Evolutionary conservation across 1,140 invertebrate genomes (phyloP).

Genomic region (Diploscapter pachys): DNA sequence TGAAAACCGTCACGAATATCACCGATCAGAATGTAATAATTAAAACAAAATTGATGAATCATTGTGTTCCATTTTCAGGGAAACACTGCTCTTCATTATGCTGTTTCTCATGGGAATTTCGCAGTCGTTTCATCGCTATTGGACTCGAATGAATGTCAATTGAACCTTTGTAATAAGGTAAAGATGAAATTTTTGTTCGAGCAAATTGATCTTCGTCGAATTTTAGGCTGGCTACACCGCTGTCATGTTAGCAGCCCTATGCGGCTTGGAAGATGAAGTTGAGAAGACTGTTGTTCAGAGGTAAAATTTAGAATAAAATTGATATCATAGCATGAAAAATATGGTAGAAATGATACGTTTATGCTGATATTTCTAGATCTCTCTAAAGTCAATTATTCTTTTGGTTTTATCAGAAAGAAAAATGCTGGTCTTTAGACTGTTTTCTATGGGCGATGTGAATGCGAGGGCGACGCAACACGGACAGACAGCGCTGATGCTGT

Average conservation of each 20-base stretch:
- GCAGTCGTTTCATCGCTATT: conserved; percentile 83
- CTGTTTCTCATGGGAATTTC: conserved; percentile 87
- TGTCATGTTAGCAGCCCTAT: conserved; percentile 83
- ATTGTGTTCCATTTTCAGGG: conserved; percentile 65
- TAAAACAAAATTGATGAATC: not conserved
- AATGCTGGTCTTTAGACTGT: conserved; percentile 62
- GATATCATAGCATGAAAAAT: not conserved
- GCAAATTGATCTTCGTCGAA: no score
- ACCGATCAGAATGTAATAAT: conserved; percentile 47
- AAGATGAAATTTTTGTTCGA: no score
- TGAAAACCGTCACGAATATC: conserved; percentile 48
- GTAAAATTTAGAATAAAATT: not conserved
- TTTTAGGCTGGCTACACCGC: conserved; percentile 77
- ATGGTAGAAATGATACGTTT: no score
- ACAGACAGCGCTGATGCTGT: conserved; percentile 88
- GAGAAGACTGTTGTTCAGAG: conserved; percentile 75
- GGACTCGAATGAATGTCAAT: conserved; percentile 70
- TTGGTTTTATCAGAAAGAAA: not conserved
- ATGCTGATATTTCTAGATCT: no score
- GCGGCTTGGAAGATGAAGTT: conserved; percentile 72
- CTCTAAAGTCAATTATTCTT: no score
- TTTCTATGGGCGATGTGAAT: conserved; percentile 81
- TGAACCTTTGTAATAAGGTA: conserved; percentile 17
- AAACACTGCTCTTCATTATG: conserved; percentile 92
- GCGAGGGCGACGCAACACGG: conserved; percentile 80